Percentiles rank a stretch among this genome's conserved stretches.
Evolutionary conservation across 2,113 vertebrate species (phyloP).

Genomic region (Archilochus colubris): DNA sequence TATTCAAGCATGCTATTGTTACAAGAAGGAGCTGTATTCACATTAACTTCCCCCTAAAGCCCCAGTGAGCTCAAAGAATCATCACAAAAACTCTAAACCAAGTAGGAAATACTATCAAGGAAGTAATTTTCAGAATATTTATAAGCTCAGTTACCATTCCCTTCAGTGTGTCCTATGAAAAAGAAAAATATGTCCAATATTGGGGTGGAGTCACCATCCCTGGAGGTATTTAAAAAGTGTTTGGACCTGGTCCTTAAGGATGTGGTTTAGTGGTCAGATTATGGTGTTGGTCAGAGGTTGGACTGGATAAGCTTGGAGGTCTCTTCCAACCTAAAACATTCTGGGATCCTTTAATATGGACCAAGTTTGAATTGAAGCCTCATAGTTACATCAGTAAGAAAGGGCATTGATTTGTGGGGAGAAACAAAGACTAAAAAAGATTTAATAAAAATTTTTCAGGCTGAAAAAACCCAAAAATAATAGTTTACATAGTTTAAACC

Average conservation of each 20-base stretch:
- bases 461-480: neutral
- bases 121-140: neutral
- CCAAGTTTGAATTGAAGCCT: neutral
- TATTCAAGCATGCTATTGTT: neutral
- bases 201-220: too few relatives aligned
- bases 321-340: too few relatives aligned
- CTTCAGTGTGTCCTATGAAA: neutral
- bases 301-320: too few relatives aligned
- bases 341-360: too few relatives aligned
- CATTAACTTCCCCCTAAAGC: neutral
- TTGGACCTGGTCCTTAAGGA: too few relatives aligned
- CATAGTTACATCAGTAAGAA: neutral
- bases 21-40: neutral
- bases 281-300: too few relatives aligned
- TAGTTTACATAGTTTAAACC: neutral
- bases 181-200: neutral
- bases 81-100: neutral
- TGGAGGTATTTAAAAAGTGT: too few relatives aligned
- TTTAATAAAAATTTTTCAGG: neutral
- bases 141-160: neutral
- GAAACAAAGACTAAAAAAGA: neutral
- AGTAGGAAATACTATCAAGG: neutral
- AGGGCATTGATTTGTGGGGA: fast-evolving
- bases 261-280: too few relatives aligned
- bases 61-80: neutral